A percentile compares a stretch with the other conserved stretches of the same genome.
These are phyloP conservation scores for Myioborus miniatus DNA, from an alignment of 2,797 vertebrate genomes.

Conservation along the genomic window DNA sequence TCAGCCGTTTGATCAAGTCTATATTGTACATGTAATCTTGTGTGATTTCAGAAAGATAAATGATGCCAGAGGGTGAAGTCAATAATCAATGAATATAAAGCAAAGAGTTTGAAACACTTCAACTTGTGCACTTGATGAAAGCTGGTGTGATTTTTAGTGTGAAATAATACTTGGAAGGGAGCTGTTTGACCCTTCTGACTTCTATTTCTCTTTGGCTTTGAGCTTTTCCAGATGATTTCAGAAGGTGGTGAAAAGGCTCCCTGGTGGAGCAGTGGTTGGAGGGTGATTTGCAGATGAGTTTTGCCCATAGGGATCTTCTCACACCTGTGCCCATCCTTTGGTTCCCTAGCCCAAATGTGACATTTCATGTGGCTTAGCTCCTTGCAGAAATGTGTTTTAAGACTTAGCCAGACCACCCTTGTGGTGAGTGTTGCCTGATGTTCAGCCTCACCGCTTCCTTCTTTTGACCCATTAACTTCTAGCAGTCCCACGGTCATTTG, in stretches of 20 bases:
- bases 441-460: background rate
- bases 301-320: accelerated
- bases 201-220: background rate
- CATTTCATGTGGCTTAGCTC: accelerated
- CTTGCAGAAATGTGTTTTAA: background rate
- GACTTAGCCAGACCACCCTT: background rate
- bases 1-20: background rate
- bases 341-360: background rate
- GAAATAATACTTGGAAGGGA: background rate
- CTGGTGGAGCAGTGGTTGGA: background rate
- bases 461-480: background rate
- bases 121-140: background rate
- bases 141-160: background rate
- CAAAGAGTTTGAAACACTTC: background rate
- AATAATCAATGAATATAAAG: conserved; percentile 8
- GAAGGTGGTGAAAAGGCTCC: background rate
- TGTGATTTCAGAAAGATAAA: conserved; percentile 6
- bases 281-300: background rate
- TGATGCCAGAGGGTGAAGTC: background rate
- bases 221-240: background rate
- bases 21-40: background rate
- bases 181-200: background rate
- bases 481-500: background rate
- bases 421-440: background rate
- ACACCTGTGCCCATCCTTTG: background rate